A percentile compares a stretch with the other conserved stretches of the same genome.
Evolutionary conservation across 2,888 invertebrate species (phyloP).

Genomic region (Netelia virgata): DNA sequence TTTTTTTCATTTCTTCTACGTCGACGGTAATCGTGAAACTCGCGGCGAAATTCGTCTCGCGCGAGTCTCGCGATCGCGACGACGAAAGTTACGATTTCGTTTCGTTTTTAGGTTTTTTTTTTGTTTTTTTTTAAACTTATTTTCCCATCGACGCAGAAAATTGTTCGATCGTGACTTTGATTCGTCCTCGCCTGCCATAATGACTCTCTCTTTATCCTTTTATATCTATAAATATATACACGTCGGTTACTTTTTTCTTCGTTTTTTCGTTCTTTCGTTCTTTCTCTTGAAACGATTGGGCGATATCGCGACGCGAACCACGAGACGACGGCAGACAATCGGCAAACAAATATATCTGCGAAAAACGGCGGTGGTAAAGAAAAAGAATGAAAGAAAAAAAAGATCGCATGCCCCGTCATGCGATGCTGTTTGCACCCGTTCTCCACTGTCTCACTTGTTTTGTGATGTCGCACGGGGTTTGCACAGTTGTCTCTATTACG

Average conservation of each 20-base stretch:
- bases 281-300: constrained; percentile 24
- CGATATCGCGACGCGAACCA: constrained; percentile 30
- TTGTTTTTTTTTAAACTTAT: not conserved
- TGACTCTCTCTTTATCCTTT: constrained; percentile 10
- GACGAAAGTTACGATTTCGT: too few species aligned
- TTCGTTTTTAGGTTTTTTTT: not conserved
- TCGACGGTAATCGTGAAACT: constrained; percentile 13
- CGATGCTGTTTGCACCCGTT: constrained; percentile 59
- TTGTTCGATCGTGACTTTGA: constrained; percentile 74
- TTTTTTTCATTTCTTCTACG: not conserved
- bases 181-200: constrained; percentile 74
- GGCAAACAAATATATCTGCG: constrained; percentile 75
- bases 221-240: constrained; percentile 12
- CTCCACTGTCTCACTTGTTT: constrained; percentile 49
- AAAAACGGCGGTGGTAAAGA: constrained; percentile 41
- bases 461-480: constrained; percentile 65
- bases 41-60: constrained; percentile 14
- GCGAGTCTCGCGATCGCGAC: not conserved
- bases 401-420: constrained; percentile 43
- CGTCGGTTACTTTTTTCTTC: constrained; percentile 1
- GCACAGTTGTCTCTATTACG: constrained; percentile 71
- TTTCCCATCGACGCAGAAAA: constrained; percentile 22
- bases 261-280: constrained; percentile 16
- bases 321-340: constrained; percentile 75
- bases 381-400: constrained; percentile 45